A percentile compares a stretch with the other conserved stretches of the same genome.
Evolutionary conservation across 2,888 invertebrate genomes (phyloP).

Genomic region (Drosophila subsilvestris): DNA sequence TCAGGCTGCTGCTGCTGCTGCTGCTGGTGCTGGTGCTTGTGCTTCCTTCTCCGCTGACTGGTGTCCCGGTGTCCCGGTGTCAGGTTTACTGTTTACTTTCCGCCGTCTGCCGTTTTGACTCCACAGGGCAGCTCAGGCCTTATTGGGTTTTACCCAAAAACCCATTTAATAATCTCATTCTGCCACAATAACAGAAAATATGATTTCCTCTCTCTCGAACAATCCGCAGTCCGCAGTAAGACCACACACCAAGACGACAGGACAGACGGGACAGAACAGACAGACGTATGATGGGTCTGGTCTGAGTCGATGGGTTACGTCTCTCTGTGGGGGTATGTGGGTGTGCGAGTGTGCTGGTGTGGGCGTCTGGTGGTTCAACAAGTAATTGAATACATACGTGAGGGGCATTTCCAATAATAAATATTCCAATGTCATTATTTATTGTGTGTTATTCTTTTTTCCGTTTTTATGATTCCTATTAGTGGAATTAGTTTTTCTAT

Average conservation of each 20-base stretch:
- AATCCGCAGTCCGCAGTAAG: constrained; percentile 56
- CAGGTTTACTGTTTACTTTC: constrained; percentile 67
- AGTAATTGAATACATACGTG: constrained; percentile 83
- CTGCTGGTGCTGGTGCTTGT: background rate
- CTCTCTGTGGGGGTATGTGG: constrained; percentile 7
- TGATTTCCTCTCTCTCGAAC: constrained; percentile 68
- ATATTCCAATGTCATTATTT: constrained; percentile 68
- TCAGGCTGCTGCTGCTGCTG: no score
- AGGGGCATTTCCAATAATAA: constrained; percentile 76
- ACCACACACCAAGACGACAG: background rate
- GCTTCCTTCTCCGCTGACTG: background rate
- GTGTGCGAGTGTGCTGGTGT: no score
- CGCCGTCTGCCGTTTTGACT: constrained; percentile 58
- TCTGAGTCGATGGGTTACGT: background rate
- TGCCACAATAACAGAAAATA: constrained; percentile 80
- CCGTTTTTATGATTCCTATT: constrained; percentile 80
- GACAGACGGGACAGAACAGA: background rate
- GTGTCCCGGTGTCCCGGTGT: constrained; percentile 57
- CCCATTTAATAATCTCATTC: constrained; percentile 80
- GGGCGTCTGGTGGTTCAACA: constrained; percentile 71
- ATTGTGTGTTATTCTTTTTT: constrained; percentile 78
- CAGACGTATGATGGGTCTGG: background rate
- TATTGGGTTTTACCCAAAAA: constrained; percentile 78
- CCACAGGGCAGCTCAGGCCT: constrained; percentile 56
- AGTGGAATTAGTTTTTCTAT: constrained; percentile 73